Percentiles rank a stretch among this genome's conserved stretches.
These are phyloP conservation scores for Ochlodes sylvanus DNA, from an alignment of 2,888 invertebrate species.

Conservation along the genomic window DNA sequence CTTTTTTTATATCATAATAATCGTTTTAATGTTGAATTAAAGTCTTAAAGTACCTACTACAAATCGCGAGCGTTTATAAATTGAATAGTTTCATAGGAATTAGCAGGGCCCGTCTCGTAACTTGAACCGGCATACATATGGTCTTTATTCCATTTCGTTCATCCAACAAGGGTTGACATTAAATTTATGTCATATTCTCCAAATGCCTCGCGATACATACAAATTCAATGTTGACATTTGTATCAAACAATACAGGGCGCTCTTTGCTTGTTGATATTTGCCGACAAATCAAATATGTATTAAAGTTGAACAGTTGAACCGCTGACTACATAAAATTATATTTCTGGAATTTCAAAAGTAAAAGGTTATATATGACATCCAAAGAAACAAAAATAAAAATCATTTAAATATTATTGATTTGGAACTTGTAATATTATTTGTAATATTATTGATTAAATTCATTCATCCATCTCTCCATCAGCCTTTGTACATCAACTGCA, in stretches of 20 bases:
- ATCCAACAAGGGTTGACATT: slow-evolving; percentile 74
- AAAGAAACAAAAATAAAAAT: neutral
- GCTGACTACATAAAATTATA: slow-evolving; percentile 12
- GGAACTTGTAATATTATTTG: no score
- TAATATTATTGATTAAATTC: no score
- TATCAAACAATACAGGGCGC: slow-evolving; percentile 74
- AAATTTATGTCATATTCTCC: slow-evolving; percentile 81
- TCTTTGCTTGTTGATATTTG: slow-evolving; percentile 57
- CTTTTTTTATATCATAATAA: no score
- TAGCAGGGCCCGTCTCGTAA: slow-evolving; percentile 74
- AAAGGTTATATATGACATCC: neutral
- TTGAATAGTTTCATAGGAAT: slow-evolving; percentile 57
- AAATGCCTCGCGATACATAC: slow-evolving; percentile 56
- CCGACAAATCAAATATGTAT: slow-evolving; percentile 52
- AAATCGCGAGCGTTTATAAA: slow-evolving; percentile 43
- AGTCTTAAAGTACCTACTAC: no score
- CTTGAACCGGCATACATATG: slow-evolving; percentile 77
- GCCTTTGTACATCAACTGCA: no score
- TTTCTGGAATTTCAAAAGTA: slow-evolving; percentile 8
- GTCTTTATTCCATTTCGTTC: slow-evolving; percentile 77
- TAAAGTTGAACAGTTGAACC: slow-evolving; percentile 16
- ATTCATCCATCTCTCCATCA: no score
- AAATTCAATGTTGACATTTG: slow-evolving; percentile 81
- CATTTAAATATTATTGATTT: no score
- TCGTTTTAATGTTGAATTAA: no score